phyloP scores from a whole-genome alignment of 2,113 vertebrate genomes.

The Gadus macrocephalus region DNA sequence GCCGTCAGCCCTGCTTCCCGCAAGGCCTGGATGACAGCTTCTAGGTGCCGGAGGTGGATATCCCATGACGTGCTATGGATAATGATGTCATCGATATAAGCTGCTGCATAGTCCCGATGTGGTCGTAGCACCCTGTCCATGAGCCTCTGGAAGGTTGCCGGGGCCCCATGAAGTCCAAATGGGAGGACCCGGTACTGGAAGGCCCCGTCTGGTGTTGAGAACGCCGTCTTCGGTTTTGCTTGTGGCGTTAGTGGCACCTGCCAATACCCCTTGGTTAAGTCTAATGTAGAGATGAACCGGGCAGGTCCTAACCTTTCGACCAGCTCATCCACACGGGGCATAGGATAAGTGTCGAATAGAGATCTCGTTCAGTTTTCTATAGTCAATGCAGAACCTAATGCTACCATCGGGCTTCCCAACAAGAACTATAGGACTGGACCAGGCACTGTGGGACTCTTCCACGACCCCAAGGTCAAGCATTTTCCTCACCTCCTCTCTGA shows the following conservation, averaged over 20 bases:
- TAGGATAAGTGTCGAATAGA: constrained; percentile 5
- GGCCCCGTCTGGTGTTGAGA: constrained; percentile 1
- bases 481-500: no score
- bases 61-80: no score
- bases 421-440: constrained; percentile 2
- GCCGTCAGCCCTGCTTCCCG: no score
- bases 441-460: no score
- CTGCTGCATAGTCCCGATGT: no score
- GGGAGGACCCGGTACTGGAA: background rate
- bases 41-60: no score
- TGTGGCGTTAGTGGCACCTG: background rate
- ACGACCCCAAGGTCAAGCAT: no score
- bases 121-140: no score
- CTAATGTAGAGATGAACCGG: constrained; percentile 6
- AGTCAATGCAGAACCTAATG: constrained; percentile 11
- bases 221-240: constrained; percentile 1
- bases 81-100: no score
- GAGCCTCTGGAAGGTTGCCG: no score
- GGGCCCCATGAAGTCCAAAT: background rate
- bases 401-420: background rate
- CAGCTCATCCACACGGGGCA: constrained; percentile 5
- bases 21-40: background rate
- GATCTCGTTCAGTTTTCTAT: background rate
- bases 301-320: background rate
- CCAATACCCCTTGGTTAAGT: constrained; percentile 18